These are phyloP conservation scores for Araneus ventricosus DNA, from an alignment of 1,140 invertebrate genomes.

Conservation along the genomic window DNA sequence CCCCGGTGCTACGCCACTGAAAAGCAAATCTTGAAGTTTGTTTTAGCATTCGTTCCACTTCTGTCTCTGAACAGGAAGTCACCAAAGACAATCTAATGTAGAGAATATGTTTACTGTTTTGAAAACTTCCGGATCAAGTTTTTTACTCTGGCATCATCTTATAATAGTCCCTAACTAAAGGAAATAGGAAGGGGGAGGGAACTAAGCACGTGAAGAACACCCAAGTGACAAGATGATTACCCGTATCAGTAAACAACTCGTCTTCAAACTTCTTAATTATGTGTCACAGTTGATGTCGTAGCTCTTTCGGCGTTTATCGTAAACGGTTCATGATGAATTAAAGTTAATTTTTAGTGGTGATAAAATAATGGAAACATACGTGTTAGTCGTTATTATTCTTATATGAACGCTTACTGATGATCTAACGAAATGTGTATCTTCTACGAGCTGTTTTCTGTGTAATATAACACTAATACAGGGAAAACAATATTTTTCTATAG, in stretches of 20 bases:
- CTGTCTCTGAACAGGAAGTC: not conserved
- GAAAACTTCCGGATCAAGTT: slow-evolving; percentile 13
- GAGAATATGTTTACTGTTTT: not conserved
- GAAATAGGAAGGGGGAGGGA: slow-evolving; percentile 16
- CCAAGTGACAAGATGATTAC: not conserved
- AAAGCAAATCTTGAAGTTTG: too few species aligned
- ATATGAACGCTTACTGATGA: too few species aligned
- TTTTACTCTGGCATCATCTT: slow-evolving; percentile 13
- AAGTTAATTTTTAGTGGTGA: too few species aligned
- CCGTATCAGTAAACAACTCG: slow-evolving; percentile 13
- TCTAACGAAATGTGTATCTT: too few species aligned
- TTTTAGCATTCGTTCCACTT: not conserved
- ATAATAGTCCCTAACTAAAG: not conserved
- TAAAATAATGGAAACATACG: too few species aligned
- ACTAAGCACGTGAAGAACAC: slow-evolving; percentile 18
- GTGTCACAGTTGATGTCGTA: not conserved
- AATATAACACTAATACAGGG: too few species aligned
- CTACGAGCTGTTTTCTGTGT: too few species aligned
- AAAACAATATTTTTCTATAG: too few species aligned
- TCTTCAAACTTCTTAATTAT: not conserved
- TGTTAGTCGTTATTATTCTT: too few species aligned
- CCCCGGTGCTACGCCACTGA: too few species aligned
- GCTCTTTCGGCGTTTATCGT: not conserved
- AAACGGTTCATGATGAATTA: not conserved
- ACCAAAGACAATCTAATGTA: not conserved